Evolutionary conservation across 2,113 vertebrate genomes (phyloP), one percentile per base, ranked within the genome.

Genomic region (Accipiter virgatus): DNA sequence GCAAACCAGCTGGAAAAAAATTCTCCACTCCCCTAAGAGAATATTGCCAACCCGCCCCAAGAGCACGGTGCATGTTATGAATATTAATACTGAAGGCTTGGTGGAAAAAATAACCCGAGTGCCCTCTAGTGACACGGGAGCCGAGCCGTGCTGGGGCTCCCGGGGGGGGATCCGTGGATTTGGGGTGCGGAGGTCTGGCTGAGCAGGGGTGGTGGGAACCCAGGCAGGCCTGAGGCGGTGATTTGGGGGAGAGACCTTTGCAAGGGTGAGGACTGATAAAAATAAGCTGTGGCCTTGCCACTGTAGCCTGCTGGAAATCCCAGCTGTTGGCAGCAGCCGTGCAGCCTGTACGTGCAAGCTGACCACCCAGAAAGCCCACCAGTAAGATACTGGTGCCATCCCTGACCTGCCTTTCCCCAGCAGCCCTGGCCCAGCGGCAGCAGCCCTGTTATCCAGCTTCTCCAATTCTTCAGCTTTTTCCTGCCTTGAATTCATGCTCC

Each of bases 101-200:
- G 27, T 29, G 88, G 61, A 92, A 59, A 94, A 91, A 95, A 73
- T 42, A 93, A 89, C 81, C 86, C 3, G 97, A 96, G 95, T 97
- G 97, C 97, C 97, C 97, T 98, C 97, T 97, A 97, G 96, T 91
- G 96, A 81, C 48, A 18, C 1, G 4, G 56, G 25, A 27, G 2
- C 38, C 1, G 2, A 55, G 78, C 78, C 18, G 4, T 23, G 80
- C 58, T 4, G 8, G 47, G 27, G 32, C 12, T 23, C n/a, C n/a
- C 25, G 0, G 7, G 31, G 38, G 55, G 31, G 34, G 6, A 31
- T 4, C 2, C 0, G 22, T 3, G 55, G 26, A 1, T 11, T n/a
- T 2, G 3, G 50, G 58, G 16, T 0, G 1, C 0, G 0, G 26
- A 34, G 6, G 4, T 42, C 48, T 7, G 40, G 20, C 17, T 22